Evolutionary conservation across 2,888 invertebrate genomes (phyloP), one percentile per base, ranked within the genome.

Genomic region (Hedya salicella): DNA sequence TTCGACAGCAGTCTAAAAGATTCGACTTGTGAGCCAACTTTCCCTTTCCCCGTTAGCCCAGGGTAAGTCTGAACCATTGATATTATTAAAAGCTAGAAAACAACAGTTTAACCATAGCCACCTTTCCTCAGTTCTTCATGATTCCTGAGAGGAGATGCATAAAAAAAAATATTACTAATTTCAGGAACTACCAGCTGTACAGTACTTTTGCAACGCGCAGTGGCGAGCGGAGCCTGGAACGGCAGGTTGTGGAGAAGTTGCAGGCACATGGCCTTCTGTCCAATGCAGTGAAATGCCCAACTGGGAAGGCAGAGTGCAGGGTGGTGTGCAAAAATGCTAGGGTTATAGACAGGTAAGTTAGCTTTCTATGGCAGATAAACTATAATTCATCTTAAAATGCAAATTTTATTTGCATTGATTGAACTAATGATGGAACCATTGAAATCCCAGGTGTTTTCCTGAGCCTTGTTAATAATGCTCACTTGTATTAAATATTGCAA

Each of bases 341-440:
- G 75, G 91, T 91, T 13, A 78, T 89, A 68, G 91, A 91, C 70
- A 86, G 86, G 91, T 89, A 73, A 40, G 21, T 17, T 25, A 13
- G 3, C 21, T 11, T 30, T 32, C 2, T 61, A 21, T n/a, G n/a
- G n/a, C n/a, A n/a, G n/a, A n/a, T n/a, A n/a, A n/a, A n/a, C n/a
- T n/a, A n/a, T n/a, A n/a, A n/a, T n/a, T n/a, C n/a, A n/a, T n/a
- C n/a, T n/a, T n/a, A n/a, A n/a, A n/a, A n/a, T n/a, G n/a, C n/a
- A n/a, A n/a, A n/a, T n/a, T n/a, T n/a, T n/a, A n/a, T n/a, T n/a
- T n/a, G n/a, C n/a, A n/a, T n/a, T n/a, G n/a, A n/a, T n/a, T n/a
- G n/a, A n/a, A n/a, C n/a, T n/a, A n/a, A n/a, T n/a, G n/a, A n/a
- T n/a, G n/a, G n/a, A n/a, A n/a, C n/a, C n/a, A n/a, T n/a, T n/a